These are phyloP conservation scores for Lepidocyrtoides sp. DNA, from an alignment of 2,888 invertebrate species.

Conservation along the genomic window DNA sequence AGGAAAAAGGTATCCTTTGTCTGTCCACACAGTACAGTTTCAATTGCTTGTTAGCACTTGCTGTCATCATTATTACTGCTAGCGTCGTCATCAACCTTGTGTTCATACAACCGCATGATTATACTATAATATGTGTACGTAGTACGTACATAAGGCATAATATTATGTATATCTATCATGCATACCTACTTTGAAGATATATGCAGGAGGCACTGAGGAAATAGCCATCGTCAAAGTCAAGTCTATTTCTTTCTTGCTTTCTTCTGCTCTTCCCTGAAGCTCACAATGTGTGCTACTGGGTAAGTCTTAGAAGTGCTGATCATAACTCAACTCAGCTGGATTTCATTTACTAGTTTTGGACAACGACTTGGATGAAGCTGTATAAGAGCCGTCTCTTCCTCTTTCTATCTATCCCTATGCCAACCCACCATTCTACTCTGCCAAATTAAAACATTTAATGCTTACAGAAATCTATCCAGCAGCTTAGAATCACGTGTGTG, in stretches of 20 bases:
- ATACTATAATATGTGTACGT: not conserved
- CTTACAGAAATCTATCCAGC: conserved; percentile 16
- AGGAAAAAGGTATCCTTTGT: conserved; percentile 4
- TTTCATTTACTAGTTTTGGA: not conserved
- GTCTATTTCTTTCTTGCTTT: conserved; percentile 10
- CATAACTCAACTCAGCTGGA: conserved; percentile 53
- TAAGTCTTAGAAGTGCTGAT: conserved; percentile 57
- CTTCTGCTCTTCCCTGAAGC: not conserved
- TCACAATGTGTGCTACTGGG: not conserved
- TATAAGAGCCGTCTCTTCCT: conserved; percentile 6
- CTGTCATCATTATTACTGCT: not conserved
- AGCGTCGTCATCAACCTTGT: conserved; percentile 5
- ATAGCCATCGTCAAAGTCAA: conserved; percentile 63
- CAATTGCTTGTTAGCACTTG: conserved; percentile 58
- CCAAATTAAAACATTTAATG: conserved; percentile 8
- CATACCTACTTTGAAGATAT: too few relatives aligned
- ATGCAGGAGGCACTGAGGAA: too few relatives aligned
- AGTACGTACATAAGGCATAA: too few relatives aligned
- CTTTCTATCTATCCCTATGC: too few relatives aligned
- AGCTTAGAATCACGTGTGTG: not conserved
- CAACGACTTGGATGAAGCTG: conserved; percentile 40
- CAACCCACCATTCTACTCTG: not conserved
- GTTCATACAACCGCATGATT: not conserved
- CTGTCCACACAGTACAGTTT: conserved; percentile 30
- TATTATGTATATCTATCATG: too few relatives aligned